These are phyloP conservation scores for Loripinus fragilis DNA, from an alignment of 2,888 invertebrate genomes.

Conservation along the genomic window DNA sequence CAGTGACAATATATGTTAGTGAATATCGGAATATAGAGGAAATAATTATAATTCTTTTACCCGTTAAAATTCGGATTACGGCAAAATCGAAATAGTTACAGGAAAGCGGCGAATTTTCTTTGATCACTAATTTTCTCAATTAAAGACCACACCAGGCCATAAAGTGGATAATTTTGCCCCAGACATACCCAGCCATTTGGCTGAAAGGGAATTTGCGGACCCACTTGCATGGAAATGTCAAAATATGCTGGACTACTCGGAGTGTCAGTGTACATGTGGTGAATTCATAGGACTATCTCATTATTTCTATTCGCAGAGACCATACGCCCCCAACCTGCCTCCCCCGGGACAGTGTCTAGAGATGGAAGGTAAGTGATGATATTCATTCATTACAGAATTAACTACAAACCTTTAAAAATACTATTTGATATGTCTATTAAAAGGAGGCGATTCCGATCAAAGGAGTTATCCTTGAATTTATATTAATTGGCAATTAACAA, in stretches of 20 bases:
- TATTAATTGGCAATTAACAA: no score
- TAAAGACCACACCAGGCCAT: neutral
- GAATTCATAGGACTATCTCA: slow-evolving; percentile 11
- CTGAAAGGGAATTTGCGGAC: slow-evolving; percentile 17
- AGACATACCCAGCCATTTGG: neutral
- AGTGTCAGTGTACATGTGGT: slow-evolving; percentile 12
- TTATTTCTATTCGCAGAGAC: slow-evolving; percentile 66
- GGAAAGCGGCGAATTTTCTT: neutral
- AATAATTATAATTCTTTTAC: neutral
- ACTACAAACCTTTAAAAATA: no score
- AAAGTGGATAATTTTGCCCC: slow-evolving; percentile 6
- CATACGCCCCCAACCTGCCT: slow-evolving; percentile 73
- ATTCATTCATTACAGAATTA: no score
- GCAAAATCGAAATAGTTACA: neutral
- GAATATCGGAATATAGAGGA: neutral
- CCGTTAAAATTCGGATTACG: neutral
- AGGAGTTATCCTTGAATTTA: no score
- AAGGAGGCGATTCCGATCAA: no score
- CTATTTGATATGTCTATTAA: no score
- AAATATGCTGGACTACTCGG: slow-evolving; percentile 23
- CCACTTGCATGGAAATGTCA: slow-evolving; percentile 13
- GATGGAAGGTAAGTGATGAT: slow-evolving; percentile 71
- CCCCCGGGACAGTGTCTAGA: slow-evolving; percentile 71
- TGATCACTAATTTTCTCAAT: neutral
- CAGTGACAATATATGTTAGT: no score